Base-by-base conservation (phyloP, 2,888 invertebrate species). In the Gnatocerus cornutus region DNA sequence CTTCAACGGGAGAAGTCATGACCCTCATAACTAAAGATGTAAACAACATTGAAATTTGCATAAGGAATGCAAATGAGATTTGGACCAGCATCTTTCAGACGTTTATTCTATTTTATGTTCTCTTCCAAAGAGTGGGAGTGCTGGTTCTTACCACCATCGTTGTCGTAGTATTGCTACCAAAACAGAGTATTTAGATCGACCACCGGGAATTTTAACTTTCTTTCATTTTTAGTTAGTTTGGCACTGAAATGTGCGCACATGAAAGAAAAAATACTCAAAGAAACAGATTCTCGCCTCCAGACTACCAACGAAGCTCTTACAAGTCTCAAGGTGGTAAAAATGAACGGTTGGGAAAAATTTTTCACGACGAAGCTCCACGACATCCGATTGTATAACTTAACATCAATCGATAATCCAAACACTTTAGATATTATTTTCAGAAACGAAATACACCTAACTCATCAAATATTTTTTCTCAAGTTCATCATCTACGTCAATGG, bases 81-180 rank as follows among this genome's bases (percentile, higher is more conserved):
- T 96, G 97, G 95, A 91, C 97, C 69, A 96, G 95, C 0, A 94
- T 96, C 0, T 80, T 95, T 12, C 93, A 96, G 78, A 92, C 95
- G 0, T 95, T 71, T 91, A 41, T 41, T 41, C 10, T 41, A 2
- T 33, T 93, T 4, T 92, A 90, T 82, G 89, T 97, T 69, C 91
- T 96, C 88, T 94, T 91, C 76, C 68, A 73, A 13, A 80, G 87
- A 84, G 87, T 89, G 77, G 88, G 87, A 5, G 74, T 85, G 3
- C 81, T 88, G 0, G 85, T 88, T 7, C 77, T 88, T 41, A 84
- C 87, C 73, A 89, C 89, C 3, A 86, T 89, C n/a, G 84, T 87
- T 53, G 83, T 89, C 76, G 74, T 86, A 0, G 37, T 81, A 9
- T 79, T 83, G 30, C 81, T 85, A 63, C 85, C 85, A 2, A 68